A percentile compares a stretch with the other conserved stretches of the same genome.
phyloP scores from a whole-genome alignment of 2,888 invertebrate genomes.

The Neoaliturus tenellus region DNA sequence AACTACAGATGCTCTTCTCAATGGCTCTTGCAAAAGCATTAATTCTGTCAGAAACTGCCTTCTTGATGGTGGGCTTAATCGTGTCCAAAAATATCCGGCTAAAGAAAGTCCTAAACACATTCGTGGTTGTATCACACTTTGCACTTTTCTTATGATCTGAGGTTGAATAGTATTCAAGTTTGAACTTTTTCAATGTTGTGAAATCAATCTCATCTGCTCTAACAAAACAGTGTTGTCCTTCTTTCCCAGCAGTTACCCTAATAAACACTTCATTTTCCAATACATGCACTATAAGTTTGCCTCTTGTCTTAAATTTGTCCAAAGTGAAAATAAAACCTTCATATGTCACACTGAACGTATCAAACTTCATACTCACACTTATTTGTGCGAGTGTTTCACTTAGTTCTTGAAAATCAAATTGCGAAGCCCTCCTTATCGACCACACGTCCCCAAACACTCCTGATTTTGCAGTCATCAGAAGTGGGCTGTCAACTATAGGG shows the following conservation, averaged over 20 bases:
- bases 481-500: neutral
- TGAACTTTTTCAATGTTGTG: constrained; percentile 1
- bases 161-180: neutral
- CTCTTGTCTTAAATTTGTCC: neutral
- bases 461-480: neutral
- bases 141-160: neutral
- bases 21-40: neutral
- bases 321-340: neutral
- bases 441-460: neutral
- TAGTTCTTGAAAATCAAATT: neutral
- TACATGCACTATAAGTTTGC: neutral
- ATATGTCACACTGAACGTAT: neutral
- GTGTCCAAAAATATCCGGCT: neutral
- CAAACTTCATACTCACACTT: neutral
- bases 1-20: neutral
- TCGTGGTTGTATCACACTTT: neutral
- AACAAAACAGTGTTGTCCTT: neutral
- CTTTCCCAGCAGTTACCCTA: neutral
- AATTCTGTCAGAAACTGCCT: neutral
- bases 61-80: neutral
- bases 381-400: neutral
- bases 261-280: neutral
- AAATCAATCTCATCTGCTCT: neutral
- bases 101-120: neutral
- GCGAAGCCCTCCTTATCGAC: neutral